A percentile compares a stretch with the other conserved stretches of the same genome.
These are phyloP conservation scores for Clunio marinus DNA, from an alignment of 2,888 invertebrate genomes.

Conservation along the genomic window DNA sequence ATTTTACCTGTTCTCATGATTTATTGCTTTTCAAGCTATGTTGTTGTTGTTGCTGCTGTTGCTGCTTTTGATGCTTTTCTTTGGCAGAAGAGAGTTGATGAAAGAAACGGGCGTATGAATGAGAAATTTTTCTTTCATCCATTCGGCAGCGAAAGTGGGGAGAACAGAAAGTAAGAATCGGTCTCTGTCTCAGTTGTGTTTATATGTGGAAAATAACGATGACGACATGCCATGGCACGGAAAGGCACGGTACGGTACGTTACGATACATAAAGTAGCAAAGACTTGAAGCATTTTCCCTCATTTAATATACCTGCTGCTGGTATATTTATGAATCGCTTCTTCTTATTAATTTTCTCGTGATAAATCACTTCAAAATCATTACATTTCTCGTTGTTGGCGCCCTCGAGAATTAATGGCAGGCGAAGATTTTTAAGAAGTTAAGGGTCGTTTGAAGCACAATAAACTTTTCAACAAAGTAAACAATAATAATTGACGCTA, in stretches of 20 bases:
- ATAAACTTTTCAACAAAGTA: not conserved
- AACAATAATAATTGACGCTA: constrained; percentile 6
- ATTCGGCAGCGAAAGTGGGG: too few relatives aligned
- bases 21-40: constrained; percentile 33
- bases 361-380: constrained; percentile 30
- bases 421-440: not conserved
- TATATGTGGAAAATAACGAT: not conserved
- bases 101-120: not conserved
- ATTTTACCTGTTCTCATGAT: constrained; percentile 36
- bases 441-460: not conserved
- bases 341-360: constrained; percentile 33
- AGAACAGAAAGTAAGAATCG: too few relatives aligned
- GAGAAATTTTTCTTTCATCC: not conserved
- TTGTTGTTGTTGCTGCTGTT: constrained; percentile 9
- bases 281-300: not conserved
- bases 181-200: too few relatives aligned
- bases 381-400: not conserved
- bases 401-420: not conserved
- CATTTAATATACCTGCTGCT: constrained; percentile 38
- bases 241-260: too few relatives aligned
- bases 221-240: constrained; percentile 15
- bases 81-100: too few relatives aligned
- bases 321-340: constrained; percentile 33
- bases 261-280: not conserved
- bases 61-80: too few relatives aligned